A percentile compares a stretch with the other conserved stretches of the same genome.
phyloP scores from a whole-genome alignment of 2,113 vertebrate species.

The Grus americana region DNA sequence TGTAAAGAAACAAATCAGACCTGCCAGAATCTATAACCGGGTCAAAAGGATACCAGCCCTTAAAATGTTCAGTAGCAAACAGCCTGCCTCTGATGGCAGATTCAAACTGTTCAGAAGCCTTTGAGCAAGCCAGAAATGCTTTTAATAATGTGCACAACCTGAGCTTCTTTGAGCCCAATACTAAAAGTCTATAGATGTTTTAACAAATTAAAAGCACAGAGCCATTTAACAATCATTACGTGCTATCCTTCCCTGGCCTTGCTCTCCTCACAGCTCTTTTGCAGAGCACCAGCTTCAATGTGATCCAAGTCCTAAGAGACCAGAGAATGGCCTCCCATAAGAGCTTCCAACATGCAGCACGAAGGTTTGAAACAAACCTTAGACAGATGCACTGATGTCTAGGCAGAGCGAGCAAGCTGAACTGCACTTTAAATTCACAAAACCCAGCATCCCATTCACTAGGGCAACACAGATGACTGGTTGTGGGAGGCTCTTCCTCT shows the following conservation, averaged over 20 bases:
- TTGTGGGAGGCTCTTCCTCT: not conserved
- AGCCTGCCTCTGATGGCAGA: not conserved
- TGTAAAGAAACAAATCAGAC: not conserved
- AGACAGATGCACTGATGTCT: not conserved
- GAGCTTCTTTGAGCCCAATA: not conserved
- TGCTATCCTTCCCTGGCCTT: rapidly evolving
- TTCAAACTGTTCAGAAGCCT: not conserved
- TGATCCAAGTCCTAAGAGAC: not conserved
- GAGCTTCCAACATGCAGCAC: not conserved
- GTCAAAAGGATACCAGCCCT: not conserved
- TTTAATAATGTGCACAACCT: not conserved
- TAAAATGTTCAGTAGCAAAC: not conserved
- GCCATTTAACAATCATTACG: not conserved
- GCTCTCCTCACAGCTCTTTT: not conserved
- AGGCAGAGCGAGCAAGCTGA: not conserved
- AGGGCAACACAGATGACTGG: not conserved
- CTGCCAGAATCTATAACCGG: not conserved
- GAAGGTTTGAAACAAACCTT: not conserved
- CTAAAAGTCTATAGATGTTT: not conserved
- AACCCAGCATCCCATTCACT: not conserved
- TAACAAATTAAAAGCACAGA: not conserved
- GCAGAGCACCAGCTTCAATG: not conserved
- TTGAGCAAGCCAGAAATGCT: not conserved
- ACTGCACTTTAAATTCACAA: not conserved
- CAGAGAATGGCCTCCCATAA: not conserved